These are phyloP conservation scores for Netelia fuscicornis DNA, from an alignment of 2,888 invertebrate genomes.

Conservation along the genomic window DNA sequence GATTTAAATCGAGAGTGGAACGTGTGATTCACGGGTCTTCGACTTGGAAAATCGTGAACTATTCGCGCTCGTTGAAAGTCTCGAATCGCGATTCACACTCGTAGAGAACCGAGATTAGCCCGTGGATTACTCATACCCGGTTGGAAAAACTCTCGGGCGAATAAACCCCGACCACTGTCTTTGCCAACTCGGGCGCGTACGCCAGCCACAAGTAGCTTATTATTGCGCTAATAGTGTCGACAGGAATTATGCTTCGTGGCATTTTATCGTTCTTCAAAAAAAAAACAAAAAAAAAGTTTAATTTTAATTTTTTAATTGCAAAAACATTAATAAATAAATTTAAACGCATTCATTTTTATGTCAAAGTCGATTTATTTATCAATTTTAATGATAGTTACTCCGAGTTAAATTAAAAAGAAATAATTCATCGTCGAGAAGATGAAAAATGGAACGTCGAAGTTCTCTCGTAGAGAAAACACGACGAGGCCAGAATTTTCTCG, in stretches of 20 bases:
- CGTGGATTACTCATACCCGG: conserved; percentile 59
- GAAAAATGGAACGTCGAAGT: conserved; percentile 5
- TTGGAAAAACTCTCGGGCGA: conserved; percentile 59
- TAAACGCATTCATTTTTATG: too few relatives aligned
- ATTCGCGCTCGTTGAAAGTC: conserved; percentile 27
- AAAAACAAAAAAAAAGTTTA: too few relatives aligned
- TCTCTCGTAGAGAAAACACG: background rate
- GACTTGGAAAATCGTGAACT: conserved; percentile 64
- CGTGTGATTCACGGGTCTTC: conserved; percentile 67
- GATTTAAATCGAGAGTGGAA: background rate
- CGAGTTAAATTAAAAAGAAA: too few relatives aligned
- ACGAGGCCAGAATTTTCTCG: conserved; percentile 34
- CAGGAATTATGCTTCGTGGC: conserved; percentile 36
- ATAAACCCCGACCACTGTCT: conserved; percentile 50
- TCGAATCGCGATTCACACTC: background rate
- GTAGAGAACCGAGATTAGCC: conserved; percentile 51
- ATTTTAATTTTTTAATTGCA: too few relatives aligned
- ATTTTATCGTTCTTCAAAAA: background rate
- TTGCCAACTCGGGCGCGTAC: conserved; percentile 52
- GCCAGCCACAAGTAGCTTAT: conserved; percentile 49
- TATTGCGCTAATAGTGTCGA: conserved; percentile 66
- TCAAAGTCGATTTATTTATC: too few relatives aligned
- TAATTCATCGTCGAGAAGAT: background rate
- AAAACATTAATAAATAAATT: too few relatives aligned
- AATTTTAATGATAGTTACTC: too few relatives aligned